phyloP scores from a whole-genome alignment of 2,797 vertebrate species.

The Mionectes olivaceus region DNA sequence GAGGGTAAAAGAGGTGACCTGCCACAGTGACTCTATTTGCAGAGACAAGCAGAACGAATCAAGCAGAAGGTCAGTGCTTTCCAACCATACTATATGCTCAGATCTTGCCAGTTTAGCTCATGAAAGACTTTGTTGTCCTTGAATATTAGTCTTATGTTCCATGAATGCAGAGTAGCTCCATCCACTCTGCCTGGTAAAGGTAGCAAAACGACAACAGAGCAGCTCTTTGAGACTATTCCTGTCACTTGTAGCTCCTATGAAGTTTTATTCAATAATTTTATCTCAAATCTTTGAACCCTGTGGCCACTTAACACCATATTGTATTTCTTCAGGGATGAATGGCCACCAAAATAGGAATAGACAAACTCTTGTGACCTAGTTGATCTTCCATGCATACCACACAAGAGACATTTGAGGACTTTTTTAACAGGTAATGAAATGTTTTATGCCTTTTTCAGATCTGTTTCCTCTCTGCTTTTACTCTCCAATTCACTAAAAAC shows the following conservation, averaged over 20 bases:
- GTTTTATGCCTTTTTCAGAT: background rate
- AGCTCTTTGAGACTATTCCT: background rate
- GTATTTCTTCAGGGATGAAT: background rate
- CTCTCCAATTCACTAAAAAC: background rate
- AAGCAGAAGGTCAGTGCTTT: background rate
- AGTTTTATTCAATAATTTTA: background rate
- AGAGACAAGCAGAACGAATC: background rate
- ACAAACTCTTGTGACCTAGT: background rate
- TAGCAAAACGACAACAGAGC: background rate
- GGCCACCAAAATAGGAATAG: background rate
- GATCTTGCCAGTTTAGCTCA: background rate
- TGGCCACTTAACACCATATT: background rate
- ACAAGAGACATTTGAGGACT: rapidly evolving
- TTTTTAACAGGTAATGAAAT: background rate
- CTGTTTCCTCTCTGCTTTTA: background rate
- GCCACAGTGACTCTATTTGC: background rate
- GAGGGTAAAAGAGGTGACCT: conserved; percentile 26
- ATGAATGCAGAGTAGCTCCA: background rate
- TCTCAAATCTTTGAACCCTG: background rate
- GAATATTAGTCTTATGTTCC: background rate
- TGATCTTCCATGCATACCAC: background rate
- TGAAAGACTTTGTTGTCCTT: background rate
- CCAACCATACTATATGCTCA: background rate
- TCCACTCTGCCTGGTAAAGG: background rate
- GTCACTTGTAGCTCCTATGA: background rate